phyloP scores from a whole-genome alignment of 2,113 vertebrate genomes.

The Chloropsis cyanopogon region DNA sequence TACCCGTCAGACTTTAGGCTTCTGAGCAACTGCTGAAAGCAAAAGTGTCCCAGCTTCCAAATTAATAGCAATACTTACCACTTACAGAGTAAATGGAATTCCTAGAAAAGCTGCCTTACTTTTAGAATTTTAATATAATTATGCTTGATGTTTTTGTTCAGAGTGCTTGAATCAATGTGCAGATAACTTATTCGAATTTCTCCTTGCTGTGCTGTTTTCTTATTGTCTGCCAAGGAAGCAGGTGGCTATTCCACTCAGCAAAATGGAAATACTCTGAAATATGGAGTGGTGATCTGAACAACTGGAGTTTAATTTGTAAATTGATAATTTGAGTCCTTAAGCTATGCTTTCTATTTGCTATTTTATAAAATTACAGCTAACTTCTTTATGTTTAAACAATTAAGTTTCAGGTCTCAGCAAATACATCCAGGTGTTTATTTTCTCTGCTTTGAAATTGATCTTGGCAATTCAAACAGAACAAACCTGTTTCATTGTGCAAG shows the following conservation, averaged over 20 bases:
- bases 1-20: not conserved
- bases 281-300: not conserved
- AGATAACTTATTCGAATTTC: not conserved
- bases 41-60: not conserved
- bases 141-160: not conserved
- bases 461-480: not conserved
- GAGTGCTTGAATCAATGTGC: not conserved
- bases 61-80: conserved; percentile 17
- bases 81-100: not conserved
- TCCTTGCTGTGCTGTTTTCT: not conserved
- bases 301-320: not conserved
- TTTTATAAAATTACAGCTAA: not conserved
- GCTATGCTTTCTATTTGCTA: not conserved
- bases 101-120: not conserved
- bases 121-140: not conserved
- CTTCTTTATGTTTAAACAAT: not conserved
- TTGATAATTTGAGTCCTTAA: not conserved
- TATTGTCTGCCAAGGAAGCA: not conserved
- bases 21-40: not conserved
- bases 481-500: not conserved
- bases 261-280: not conserved
- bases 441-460: not conserved
- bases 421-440: not conserved
- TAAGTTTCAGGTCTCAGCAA: not conserved
- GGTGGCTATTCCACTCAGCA: not conserved